Evolutionary conservation across 2,888 invertebrate genomes (phyloP).

Genomic region (Plebejus anna): DNA sequence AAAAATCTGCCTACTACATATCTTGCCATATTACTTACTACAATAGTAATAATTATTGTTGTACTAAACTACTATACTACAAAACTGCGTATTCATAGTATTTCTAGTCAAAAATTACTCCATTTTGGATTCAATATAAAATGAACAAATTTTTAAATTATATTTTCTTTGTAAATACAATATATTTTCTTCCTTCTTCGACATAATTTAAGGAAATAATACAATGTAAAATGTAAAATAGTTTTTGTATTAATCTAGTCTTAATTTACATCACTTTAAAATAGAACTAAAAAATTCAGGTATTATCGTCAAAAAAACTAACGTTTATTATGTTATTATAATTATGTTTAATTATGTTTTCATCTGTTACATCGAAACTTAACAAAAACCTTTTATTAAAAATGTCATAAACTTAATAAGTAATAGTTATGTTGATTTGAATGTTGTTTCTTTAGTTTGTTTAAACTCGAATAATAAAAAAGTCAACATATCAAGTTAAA

Average conservation of each 20-base stretch:
- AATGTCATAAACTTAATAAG: too few relatives aligned
- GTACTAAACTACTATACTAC: neutral
- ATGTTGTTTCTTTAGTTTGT: neutral
- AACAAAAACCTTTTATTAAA: too few relatives aligned
- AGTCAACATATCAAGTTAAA: neutral
- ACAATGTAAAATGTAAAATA: neutral
- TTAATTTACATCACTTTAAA: neutral
- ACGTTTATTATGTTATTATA: too few relatives aligned
- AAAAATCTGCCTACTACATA: slow-evolving; percentile 21
- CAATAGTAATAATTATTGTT: neutral
- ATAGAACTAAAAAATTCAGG: neutral
- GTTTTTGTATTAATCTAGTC: slow-evolving; percentile 2
- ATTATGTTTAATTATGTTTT: too few relatives aligned
- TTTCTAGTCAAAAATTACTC: slow-evolving; percentile 12
- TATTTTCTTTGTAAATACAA: slow-evolving; percentile 1
- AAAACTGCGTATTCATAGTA: neutral
- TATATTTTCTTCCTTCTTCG: neutral
- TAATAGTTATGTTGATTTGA: too few relatives aligned
- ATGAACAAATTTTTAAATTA: slow-evolving; percentile 9
- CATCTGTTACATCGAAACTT: too few relatives aligned
- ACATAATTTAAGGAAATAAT: neutral
- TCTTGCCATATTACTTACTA: slow-evolving; percentile 22
- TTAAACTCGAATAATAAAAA: neutral
- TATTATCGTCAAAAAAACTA: neutral
- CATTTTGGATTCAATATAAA: slow-evolving; percentile 5